Conservation (phyloP, 2,888 invertebrate species). For the Caenorhabditis japonica region DNA sequence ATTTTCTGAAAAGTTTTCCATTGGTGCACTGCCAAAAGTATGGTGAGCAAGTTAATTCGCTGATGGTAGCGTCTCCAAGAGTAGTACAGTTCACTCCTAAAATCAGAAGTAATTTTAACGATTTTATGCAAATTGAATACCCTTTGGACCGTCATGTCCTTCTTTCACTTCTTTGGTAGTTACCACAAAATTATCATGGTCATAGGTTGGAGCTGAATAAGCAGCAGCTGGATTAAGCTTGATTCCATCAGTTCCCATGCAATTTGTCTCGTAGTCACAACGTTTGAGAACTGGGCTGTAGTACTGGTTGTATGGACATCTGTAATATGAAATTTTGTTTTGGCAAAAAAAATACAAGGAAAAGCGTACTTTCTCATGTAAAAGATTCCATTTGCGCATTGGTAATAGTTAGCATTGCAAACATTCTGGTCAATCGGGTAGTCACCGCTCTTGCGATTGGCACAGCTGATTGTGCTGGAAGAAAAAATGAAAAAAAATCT, state of each 20-base stretch:
- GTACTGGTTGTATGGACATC: slow-evolving; percentile 32
- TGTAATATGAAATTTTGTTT: slow-evolving; percentile 2
- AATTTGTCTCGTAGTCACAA: slow-evolving; percentile 18
- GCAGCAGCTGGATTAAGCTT: slow-evolving; percentile 5
- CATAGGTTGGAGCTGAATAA: slow-evolving; percentile 17
- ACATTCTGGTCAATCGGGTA: slow-evolving; percentile 20
- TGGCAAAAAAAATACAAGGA: not conserved
- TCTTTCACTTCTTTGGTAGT: slow-evolving; percentile 15
- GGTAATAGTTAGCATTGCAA: slow-evolving; percentile 33
- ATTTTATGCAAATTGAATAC: not conserved
- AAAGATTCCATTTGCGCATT: slow-evolving; percentile 31
- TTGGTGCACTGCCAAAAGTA: slow-evolving; percentile 59
- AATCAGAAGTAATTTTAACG: not conserved
- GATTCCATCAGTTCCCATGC: slow-evolving; percentile 1
- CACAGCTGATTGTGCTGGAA: slow-evolving; percentile 29
- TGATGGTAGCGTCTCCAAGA: slow-evolving; percentile 37
- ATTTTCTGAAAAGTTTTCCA: slow-evolving; percentile 52
- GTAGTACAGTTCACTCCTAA: slow-evolving; percentile 36
- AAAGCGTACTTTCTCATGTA: slow-evolving; percentile 24
- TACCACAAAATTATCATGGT: slow-evolving; percentile 18
- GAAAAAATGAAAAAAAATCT: too few species aligned
- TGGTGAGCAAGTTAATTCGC: slow-evolving; percentile 28
- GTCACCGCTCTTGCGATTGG: slow-evolving; percentile 11
- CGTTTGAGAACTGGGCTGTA: slow-evolving; percentile 23
- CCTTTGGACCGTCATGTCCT: slow-evolving; percentile 3